Percentiles rank a stretch among this genome's conserved stretches.
These are phyloP conservation scores for Aricia artaxerxes DNA, from an alignment of 2,888 invertebrate genomes.

Conservation along the genomic window DNA sequence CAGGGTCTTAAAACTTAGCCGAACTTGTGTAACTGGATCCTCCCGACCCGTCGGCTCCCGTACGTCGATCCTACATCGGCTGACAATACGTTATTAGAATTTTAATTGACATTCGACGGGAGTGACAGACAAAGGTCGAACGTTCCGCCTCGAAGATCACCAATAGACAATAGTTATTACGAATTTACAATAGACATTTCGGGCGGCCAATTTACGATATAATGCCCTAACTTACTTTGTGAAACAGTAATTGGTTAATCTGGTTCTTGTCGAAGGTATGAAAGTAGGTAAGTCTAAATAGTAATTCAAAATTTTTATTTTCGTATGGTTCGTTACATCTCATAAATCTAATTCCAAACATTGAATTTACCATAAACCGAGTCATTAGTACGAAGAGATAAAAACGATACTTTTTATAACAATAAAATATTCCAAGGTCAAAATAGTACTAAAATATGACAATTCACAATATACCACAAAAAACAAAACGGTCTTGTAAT, in stretches of 20 bases:
- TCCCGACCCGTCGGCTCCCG: constrained; percentile 56
- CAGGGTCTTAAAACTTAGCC: constrained; percentile 76
- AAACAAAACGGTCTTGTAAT: constrained; percentile 13
- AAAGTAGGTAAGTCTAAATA: background rate
- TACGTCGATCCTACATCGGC: constrained; percentile 65
- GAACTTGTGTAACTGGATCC: constrained; percentile 76
- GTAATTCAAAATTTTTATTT: background rate
- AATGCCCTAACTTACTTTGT: constrained; percentile 8
- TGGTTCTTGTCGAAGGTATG: background rate
- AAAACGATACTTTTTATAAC: background rate
- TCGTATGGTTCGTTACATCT: background rate
- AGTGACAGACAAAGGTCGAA: constrained; percentile 1
- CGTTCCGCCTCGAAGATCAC: constrained; percentile 36
- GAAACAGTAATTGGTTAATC: background rate
- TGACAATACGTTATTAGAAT: constrained; percentile 75
- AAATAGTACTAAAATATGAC: background rate
- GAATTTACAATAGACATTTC: constrained; percentile 3
- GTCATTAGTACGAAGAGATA: background rate
- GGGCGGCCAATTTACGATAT: background rate
- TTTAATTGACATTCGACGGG: constrained; percentile 57
- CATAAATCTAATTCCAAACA: background rate
- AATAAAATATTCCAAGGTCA: background rate
- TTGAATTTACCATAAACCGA: background rate
- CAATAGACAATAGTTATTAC: constrained; percentile 17
- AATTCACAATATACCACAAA: background rate